Evolutionary conservation across 2,113 vertebrate genomes (phyloP).

Genomic region (Junco hyemalis): DNA sequence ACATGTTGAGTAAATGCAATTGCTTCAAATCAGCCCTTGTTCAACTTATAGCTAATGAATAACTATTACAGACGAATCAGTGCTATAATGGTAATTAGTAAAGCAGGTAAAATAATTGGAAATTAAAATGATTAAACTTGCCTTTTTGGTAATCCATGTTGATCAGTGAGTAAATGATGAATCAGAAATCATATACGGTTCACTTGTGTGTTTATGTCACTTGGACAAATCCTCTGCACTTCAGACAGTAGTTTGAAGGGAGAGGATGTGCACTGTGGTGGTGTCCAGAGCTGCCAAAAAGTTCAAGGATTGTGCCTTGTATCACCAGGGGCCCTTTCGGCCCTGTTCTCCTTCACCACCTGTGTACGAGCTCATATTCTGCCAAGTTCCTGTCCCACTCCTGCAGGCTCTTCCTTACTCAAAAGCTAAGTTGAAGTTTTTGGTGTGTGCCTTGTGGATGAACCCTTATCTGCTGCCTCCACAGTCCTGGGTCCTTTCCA

Average conservation of each 20-base stretch:
- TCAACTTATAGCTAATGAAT: constrained; percentile 23
- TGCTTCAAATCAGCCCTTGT: constrained; percentile 10
- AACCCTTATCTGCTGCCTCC: neutral
- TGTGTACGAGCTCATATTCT: neutral
- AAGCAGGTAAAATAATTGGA: constrained; percentile 17
- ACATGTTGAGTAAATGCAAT: neutral
- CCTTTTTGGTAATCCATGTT: neutral
- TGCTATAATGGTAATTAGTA: constrained; percentile 21
- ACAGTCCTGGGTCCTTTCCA: neutral
- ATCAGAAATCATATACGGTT: neutral
- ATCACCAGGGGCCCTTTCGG: neutral
- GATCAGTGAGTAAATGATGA: neutral
- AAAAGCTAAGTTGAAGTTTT: neutral
- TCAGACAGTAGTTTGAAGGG: neutral
- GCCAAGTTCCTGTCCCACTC: neutral
- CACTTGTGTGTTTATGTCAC: neutral
- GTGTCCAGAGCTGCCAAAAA: neutral
- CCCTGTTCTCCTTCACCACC: neutral
- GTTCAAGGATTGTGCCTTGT: neutral
- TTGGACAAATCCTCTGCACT: neutral
- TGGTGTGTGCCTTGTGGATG: too few species aligned
- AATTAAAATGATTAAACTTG: constrained; percentile 16
- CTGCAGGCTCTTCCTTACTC: neutral
- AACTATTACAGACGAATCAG: constrained; percentile 30
- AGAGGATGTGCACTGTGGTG: neutral